Conservation (phyloP, 1,140 invertebrate species). For the Penaeus japonicus region DNA sequence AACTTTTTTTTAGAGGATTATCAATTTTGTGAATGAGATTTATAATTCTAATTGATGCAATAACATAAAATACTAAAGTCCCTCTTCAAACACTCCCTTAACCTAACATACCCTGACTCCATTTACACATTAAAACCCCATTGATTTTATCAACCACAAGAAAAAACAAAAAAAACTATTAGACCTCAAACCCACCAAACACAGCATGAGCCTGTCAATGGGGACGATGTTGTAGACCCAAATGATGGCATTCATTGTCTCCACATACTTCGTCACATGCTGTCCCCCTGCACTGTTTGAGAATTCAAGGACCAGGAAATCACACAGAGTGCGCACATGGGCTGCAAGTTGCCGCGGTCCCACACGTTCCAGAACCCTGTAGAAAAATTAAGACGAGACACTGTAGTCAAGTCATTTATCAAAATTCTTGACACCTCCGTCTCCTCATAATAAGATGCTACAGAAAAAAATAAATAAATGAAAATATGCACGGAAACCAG, state of each 20-base stretch:
- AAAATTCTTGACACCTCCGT: not conserved
- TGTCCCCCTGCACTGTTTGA: conserved; percentile 72
- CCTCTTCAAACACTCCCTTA: too few relatives aligned
- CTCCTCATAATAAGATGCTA: not conserved
- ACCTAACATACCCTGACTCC: too few relatives aligned
- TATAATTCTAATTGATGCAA: too few relatives aligned
- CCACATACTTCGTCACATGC: conserved; percentile 90
- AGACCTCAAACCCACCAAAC: conserved; percentile 66
- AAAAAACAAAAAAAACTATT: too few relatives aligned
- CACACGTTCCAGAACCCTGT: conserved; percentile 90
- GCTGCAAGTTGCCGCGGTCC: conserved; percentile 88
- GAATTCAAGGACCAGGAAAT: conserved; percentile 93
- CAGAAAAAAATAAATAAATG: not conserved
- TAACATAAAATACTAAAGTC: not conserved
- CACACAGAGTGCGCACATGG: conserved; percentile 92
- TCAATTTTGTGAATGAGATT: too few relatives aligned
- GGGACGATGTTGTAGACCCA: conserved; percentile 98
- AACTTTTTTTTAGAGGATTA: not conserved
- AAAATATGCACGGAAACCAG: not conserved
- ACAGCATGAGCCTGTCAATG: conserved; percentile 73
- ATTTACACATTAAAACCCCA: too few relatives aligned
- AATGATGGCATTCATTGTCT: conserved; percentile 94
- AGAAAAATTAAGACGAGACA: conserved; percentile 59
- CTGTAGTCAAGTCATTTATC: not conserved
- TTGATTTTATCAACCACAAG: too few relatives aligned